phyloP scores from a whole-genome alignment of 2,797 vertebrate species.

The Argya squamiceps region DNA sequence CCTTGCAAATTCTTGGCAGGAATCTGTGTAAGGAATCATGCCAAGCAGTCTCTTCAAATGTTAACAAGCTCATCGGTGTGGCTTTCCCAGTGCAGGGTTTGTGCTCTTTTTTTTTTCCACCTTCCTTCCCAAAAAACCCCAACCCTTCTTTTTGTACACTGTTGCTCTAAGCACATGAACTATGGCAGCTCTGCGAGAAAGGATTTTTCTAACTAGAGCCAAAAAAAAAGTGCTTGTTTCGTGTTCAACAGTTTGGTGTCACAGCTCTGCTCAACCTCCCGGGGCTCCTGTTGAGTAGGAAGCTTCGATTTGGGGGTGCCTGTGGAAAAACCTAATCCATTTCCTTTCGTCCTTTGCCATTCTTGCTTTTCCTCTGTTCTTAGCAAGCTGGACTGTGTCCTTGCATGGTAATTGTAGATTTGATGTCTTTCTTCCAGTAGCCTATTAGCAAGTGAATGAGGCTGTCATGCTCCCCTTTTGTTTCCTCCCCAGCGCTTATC shows the following conservation, averaged over 20 bases:
- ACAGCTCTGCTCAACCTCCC: background rate
- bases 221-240: background rate
- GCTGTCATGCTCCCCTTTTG: background rate
- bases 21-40: constrained; percentile 51
- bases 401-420: background rate
- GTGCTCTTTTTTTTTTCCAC: constrained; percentile 7
- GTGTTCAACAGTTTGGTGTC: background rate
- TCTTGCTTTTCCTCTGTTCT: background rate
- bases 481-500: background rate
- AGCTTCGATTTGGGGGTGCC: background rate
- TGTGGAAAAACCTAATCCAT: background rate
- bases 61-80: constrained; percentile 77
- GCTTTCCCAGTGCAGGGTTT: constrained; percentile 62
- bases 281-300: background rate
- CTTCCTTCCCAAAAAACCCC: background rate
- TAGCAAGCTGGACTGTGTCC: background rate
- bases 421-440: background rate
- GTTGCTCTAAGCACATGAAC: constrained; percentile 10
- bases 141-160: background rate
- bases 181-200: background rate
- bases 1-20: constrained; percentile 71
- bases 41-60: constrained; percentile 74
- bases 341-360: background rate
- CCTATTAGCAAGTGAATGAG: constrained; percentile 24
- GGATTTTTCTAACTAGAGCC: background rate